Conservation (phyloP, 2,888 invertebrate species). For the Seladonia tumulorum region DNA sequence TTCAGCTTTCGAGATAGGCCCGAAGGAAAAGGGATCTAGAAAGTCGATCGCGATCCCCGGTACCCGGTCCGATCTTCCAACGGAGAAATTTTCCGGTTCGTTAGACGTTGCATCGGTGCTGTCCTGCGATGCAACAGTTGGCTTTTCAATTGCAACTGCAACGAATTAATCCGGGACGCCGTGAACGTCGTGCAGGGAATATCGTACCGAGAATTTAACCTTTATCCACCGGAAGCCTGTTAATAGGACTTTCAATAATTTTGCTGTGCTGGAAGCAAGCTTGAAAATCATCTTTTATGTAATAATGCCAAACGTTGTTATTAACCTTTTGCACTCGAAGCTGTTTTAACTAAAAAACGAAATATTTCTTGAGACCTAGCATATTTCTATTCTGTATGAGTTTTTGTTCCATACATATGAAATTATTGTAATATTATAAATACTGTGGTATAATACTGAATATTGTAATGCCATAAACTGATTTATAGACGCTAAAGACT, state of each 20-base stretch:
- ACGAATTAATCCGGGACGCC: not conserved
- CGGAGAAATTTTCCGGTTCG: conserved; percentile 41
- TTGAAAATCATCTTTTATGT: not conserved
- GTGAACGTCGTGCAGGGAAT: not conserved
- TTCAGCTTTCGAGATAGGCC: not conserved
- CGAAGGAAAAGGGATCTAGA: conserved; percentile 19
- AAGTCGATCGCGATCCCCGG: conserved; percentile 30
- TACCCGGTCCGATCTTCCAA: conserved; percentile 32
- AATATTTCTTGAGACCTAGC: too few relatives aligned
- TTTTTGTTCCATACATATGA: too few relatives aligned
- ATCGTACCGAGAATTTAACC: not conserved
- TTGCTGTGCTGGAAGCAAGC: not conserved
- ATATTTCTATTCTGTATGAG: too few relatives aligned
- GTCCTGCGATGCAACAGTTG: not conserved
- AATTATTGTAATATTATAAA: too few relatives aligned
- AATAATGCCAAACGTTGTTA: not conserved
- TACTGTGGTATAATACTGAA: too few relatives aligned
- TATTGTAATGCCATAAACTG: too few relatives aligned
- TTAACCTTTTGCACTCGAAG: not conserved
- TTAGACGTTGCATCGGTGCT: not conserved
- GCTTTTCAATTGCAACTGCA: not conserved
- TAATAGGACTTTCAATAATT: not conserved
- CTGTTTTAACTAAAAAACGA: too few relatives aligned
- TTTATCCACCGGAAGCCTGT: not conserved
- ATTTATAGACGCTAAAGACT: too few relatives aligned